Evolutionary conservation across 1,140 invertebrate genomes (phyloP), one percentile per base, ranked within the genome.

Genomic region (Papilio machaon): DNA sequence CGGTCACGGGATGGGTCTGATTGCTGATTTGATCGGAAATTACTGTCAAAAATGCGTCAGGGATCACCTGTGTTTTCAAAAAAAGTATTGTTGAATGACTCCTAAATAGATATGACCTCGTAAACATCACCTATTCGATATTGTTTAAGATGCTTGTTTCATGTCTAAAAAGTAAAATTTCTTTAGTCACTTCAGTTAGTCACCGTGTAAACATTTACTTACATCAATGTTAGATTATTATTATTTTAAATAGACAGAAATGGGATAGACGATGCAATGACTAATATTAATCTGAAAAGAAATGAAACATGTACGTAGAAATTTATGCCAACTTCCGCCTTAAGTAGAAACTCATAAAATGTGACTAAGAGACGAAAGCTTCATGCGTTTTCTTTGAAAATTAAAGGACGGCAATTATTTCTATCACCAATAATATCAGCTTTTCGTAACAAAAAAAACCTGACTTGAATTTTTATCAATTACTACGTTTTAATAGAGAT

Each of bases 1-100:
- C 79, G 77, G 30, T 73, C 78, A 58, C 91, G 91, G 90, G 90
- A 92, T 88, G 87, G 83, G 82, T 80, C 80, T 85, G 86, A 89
- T 92, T 91, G 87, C 49, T 38, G 67, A 74, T 74, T 74, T 46
- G 30, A 70, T 70, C 30, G 11, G 64, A 15, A 70, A 70, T 70
- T 70, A 38, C 64, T 35, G 23, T 70, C 35, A 35, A 4, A 30
- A 23, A 70, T 70, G 30, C 64, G 64, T 38, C 30, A 67, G 30
- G 11, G 13, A 70, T 70, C 64, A 70, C 2, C 64, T 70, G 30
- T 35, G 5, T 70, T 10, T 35, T 11, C 30, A 30, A 19, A 23
- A 3, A 70, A 38, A 8, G 35, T 7, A 17, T 11, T 17, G 5
- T 38, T 4, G 64, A 70, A 35, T 35, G 2, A 6, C 15, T 58